Conservation (phyloP, 92 coral and sea anemone species). For the Palythoa caribaeorum region DNA sequence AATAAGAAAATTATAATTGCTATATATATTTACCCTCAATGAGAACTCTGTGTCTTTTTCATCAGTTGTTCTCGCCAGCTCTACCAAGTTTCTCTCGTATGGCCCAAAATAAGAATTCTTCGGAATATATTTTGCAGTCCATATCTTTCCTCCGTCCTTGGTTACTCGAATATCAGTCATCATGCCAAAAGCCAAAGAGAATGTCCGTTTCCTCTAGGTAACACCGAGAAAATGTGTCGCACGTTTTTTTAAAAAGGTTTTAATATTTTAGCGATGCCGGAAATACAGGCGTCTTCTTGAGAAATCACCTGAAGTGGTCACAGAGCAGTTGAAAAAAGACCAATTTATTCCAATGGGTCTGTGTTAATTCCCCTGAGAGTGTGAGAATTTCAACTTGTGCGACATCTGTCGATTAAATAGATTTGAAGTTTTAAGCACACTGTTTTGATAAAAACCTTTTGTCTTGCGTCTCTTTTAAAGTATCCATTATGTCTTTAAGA, state of each 20-base stretch:
- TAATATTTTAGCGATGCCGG: not conserved
- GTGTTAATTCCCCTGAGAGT: slow-evolving; percentile 70
- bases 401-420: slow-evolving; percentile 89
- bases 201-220: not conserved
- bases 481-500: slow-evolving; percentile 77
- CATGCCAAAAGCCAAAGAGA: not conserved
- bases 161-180: slow-evolving; percentile 70
- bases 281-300: slow-evolving; percentile 5
- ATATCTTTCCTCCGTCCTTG: slow-evolving; percentile 62
- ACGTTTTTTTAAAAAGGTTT: not conserved
- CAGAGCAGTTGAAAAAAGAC: slow-evolving; percentile 31
- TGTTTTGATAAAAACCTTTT: slow-evolving; percentile 87
- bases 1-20: not conserved
- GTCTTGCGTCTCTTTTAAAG: slow-evolving; percentile 78
- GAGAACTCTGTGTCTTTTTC: not conserved
- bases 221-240: not conserved
- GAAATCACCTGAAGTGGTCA: slow-evolving; percentile 36
- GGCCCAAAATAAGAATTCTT: slow-evolving; percentile 78
- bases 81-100: slow-evolving; percentile 23
- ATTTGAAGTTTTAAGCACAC: slow-evolving; percentile 84
- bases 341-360: slow-evolving; percentile 65
- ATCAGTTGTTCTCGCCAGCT: slow-evolving; percentile 19
- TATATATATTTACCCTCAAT: not conserved
- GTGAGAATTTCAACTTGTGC: slow-evolving; percentile 76
- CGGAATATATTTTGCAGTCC: slow-evolving; percentile 67